Evolutionary conservation across 2,113 vertebrate genomes (phyloP), one percentile per base, ranked within the genome.

Genomic region (Chitala chitala): DNA sequence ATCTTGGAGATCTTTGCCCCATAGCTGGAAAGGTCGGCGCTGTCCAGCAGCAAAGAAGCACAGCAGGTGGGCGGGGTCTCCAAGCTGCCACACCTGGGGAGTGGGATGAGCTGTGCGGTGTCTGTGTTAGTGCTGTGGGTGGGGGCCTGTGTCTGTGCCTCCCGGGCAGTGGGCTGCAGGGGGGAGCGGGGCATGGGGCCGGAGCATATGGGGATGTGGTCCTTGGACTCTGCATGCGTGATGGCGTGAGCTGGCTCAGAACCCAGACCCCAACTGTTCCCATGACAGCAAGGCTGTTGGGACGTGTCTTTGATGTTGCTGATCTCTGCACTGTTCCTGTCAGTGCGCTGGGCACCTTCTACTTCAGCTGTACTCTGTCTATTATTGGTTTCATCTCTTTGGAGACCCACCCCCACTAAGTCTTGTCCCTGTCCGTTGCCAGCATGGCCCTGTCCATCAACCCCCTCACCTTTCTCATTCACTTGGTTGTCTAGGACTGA

Each of bases 1-100:
- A 95, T 95, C 86, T 91, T 94, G 72, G 93, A 94, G 72, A 96
- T 92, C 77, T 92, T 94, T 80, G 91, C 91, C 76, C 94, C 93
- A 17, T 94, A 97, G 80, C 88, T 90, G 68, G 93, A 94, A 61
- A 95, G 86, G 75, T 95, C 93, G 7, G 91, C 89, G 65, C 90
- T 89, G 79, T 95, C 93, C 86, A 93, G 84, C 17, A 96, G 87
- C 46, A 95, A 85, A 1, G 93, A 91, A 3, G 93, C 91, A 83
- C 93, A 95, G 85, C 93, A 95, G 84, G 92, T 93, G 83, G 92
- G 92, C 55, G 89, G 90, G 10, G 85, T 84, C 53, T 91, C 91
- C 78, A 85, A 85, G 76, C 78, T 79, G 69, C 88, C 82, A 0
- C 87, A 86, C 78, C 81, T 73, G 66, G 86, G 87, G 20, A 85